Evolutionary conservation across 2,797 vertebrate genomes (phyloP).

Genomic region (Emydoidea blandingii): DNA sequence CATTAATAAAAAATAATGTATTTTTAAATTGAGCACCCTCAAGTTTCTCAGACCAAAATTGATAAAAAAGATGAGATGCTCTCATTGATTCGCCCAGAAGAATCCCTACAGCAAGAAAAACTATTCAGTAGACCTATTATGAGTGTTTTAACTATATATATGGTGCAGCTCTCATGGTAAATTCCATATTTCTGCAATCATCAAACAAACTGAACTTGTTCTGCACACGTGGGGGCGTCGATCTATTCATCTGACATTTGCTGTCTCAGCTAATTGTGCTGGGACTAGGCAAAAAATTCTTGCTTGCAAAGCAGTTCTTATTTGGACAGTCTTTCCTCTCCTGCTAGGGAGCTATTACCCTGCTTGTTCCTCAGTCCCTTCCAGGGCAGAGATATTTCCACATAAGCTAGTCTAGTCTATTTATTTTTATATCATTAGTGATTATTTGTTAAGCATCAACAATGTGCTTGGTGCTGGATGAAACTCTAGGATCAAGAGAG

Average conservation of each 20-base stretch:
- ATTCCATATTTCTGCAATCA: slow-evolving; percentile 18
- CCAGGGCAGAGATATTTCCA: slow-evolving; percentile 39
- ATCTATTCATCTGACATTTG: background rate
- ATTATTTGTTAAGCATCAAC: slow-evolving; percentile 49
- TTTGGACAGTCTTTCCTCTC: slow-evolving; percentile 7
- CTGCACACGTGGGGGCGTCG: background rate
- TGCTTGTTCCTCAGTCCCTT: slow-evolving; percentile 34
- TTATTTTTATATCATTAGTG: slow-evolving; percentile 22
- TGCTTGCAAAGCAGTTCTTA: background rate
- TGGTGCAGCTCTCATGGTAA: background rate
- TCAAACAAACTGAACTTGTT: background rate
- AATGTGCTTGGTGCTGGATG: slow-evolving; percentile 1
- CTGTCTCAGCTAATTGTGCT: background rate
- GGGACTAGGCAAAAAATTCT: background rate
- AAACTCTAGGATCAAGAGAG: background rate
- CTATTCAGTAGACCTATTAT: background rate
- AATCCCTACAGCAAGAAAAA: background rate
- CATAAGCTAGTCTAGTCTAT: background rate
- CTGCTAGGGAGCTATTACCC: slow-evolving; percentile 34
- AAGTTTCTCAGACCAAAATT: slow-evolving; percentile 32
- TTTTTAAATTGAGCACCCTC: slow-evolving; percentile 24
- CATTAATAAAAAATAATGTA: background rate
- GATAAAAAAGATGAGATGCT: slow-evolving; percentile 24
- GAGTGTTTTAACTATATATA: background rate
- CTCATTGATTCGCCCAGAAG: slow-evolving; percentile 41